Evolutionary conservation across 35 echinoderm and acorn worm species (phyloP).

Genomic region (Apostichopus californicus): DNA sequence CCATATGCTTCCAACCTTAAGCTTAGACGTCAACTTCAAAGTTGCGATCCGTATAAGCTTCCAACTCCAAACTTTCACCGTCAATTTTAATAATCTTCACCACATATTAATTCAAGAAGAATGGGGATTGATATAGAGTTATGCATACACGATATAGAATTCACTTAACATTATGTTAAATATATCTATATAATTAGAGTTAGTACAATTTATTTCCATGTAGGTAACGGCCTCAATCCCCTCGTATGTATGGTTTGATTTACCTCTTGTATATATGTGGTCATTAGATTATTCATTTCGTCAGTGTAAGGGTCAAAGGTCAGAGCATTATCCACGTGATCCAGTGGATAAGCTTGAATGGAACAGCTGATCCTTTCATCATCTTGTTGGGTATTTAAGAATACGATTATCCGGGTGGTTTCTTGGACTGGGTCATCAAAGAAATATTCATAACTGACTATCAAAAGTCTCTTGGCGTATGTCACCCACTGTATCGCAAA

Average conservation of each 20-base stretch:
- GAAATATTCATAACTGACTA: conserved; percentile 47
- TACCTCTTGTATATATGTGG: conserved; percentile 24
- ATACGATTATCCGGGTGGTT: conserved; percentile 34
- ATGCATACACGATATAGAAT: too few relatives aligned
- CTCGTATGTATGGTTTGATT: conserved; percentile 40
- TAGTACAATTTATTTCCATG: background rate
- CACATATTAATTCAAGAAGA: too few relatives aligned
- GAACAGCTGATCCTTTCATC: conserved; percentile 42
- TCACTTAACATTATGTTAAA: too few relatives aligned
- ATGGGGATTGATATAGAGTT: too few relatives aligned
- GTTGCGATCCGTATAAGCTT: too few relatives aligned
- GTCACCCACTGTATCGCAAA: conserved; percentile 47
- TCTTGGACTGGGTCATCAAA: conserved; percentile 29
- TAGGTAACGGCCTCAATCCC: background rate
- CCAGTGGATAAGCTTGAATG: conserved; percentile 17
- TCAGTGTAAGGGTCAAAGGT: conserved; percentile 40
- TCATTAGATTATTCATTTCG: conserved; percentile 34
- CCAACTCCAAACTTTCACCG: too few relatives aligned
- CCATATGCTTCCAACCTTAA: too few relatives aligned
- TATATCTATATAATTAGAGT: too few relatives aligned
- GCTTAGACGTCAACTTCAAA: too few relatives aligned
- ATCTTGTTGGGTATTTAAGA: conserved; percentile 41
- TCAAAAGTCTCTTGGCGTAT: conserved; percentile 36
- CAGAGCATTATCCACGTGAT: conserved; percentile 10
- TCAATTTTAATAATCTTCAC: too few relatives aligned